Percentiles rank a stretch among this genome's conserved stretches.
These are phyloP conservation scores for Dendroctonus ponderosae DNA, from an alignment of 1,140 invertebrate species.

Conservation along the genomic window DNA sequence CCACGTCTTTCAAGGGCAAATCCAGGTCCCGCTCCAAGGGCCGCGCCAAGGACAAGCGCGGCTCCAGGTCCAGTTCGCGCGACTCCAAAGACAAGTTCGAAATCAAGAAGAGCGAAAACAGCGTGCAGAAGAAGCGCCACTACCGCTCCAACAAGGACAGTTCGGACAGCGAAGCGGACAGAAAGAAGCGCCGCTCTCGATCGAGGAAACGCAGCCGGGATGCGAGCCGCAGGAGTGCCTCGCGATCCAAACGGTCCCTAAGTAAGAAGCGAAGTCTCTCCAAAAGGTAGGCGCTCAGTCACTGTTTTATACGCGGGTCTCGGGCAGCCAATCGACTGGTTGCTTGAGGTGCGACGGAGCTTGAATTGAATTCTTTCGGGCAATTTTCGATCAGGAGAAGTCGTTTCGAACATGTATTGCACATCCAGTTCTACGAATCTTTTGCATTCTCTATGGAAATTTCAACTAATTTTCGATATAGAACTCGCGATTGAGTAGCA, in stretches of 20 bases:
- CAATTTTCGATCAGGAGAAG: too few relatives aligned
- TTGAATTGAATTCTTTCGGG: too few relatives aligned
- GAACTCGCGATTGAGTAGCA: too few relatives aligned
- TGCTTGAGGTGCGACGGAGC: too few relatives aligned
- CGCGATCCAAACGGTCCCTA: slow-evolving; percentile 35
- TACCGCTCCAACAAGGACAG: slow-evolving; percentile 83
- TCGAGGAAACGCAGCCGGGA: slow-evolving; percentile 50
- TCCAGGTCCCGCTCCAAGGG: slow-evolving; percentile 45
- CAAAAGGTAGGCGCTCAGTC: slow-evolving; percentile 41
- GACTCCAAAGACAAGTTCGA: slow-evolving; percentile 65
- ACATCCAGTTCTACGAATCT: too few relatives aligned
- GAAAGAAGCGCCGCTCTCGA: slow-evolving; percentile 44
- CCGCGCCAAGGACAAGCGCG: slow-evolving; percentile 40
- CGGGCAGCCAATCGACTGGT: too few relatives aligned
- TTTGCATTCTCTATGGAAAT: too few relatives aligned
- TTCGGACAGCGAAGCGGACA: slow-evolving; percentile 59
- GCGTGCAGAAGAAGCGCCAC: slow-evolving; percentile 77
- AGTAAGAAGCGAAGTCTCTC: slow-evolving; percentile 47
- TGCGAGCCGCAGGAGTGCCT: slow-evolving; percentile 38
- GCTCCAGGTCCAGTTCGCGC: slow-evolving; percentile 45
- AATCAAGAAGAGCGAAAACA: slow-evolving; percentile 72
- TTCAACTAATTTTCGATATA: too few relatives aligned
- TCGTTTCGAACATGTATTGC: too few relatives aligned
- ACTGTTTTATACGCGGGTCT: too few relatives aligned
- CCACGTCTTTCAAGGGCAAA: slow-evolving; percentile 43